Evolutionary conservation across 2,113 vertebrate species (phyloP).

Genomic region (Piaya cayana): DNA sequence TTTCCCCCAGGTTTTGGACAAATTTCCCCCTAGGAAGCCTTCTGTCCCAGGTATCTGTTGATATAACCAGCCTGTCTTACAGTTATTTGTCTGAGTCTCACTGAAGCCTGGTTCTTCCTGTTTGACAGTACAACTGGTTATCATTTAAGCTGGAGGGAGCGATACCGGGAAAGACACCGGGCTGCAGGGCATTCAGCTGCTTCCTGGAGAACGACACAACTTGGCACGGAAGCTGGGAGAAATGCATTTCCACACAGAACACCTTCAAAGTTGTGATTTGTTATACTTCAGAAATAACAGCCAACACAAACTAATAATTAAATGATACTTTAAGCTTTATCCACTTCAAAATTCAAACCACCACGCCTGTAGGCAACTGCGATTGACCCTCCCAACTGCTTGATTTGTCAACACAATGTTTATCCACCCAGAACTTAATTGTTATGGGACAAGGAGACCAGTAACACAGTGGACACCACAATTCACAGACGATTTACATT

Average conservation of each 20-base stretch:
- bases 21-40: background rate
- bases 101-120: background rate
- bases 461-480: rapidly evolving
- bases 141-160: background rate
- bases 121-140: background rate
- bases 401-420: background rate
- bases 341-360: background rate
- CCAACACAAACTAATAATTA: background rate
- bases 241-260: background rate
- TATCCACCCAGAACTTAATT: background rate
- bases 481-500: background rate
- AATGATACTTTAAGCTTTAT: background rate
- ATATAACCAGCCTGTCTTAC: background rate
- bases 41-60: background rate
- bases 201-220: background rate
- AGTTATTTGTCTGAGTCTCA: background rate
- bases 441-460: background rate
- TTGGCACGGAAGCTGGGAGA: background rate
- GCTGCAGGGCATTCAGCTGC: background rate
- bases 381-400: rapidly evolving
- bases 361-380: background rate
- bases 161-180: background rate
- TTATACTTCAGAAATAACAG: background rate
- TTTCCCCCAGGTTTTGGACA: background rate
- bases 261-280: background rate